Evolutionary conservation across 2,113 vertebrate genomes (phyloP).

Genomic region (Rafetus swinhoei): DNA sequence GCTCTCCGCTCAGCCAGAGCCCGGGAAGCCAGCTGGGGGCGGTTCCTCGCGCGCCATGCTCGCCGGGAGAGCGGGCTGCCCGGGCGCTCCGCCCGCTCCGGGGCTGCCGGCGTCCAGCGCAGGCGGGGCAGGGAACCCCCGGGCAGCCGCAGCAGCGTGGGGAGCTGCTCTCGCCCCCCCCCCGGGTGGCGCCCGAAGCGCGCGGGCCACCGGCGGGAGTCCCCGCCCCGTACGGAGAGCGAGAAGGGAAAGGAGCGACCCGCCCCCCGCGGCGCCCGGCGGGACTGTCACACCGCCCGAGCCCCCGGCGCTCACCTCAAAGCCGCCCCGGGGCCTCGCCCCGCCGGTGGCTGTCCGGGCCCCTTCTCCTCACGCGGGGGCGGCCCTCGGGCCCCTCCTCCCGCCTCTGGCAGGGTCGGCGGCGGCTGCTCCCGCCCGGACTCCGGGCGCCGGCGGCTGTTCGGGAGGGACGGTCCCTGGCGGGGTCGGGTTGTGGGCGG

Average conservation of each 20-base stretch:
- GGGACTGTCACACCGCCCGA: not conserved
- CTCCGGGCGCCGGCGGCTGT: not conserved
- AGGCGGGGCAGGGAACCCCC: conserved; percentile 39
- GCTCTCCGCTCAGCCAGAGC: not conserved
- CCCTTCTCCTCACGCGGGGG: conserved; percentile 32
- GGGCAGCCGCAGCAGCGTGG: not conserved
- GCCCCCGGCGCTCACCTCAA: not conserved
- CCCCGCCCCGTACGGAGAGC: conserved; percentile 64
- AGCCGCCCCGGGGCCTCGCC: conserved; percentile 24
- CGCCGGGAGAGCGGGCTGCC: not conserved
- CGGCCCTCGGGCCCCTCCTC: not conserved
- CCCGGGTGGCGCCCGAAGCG: not conserved
- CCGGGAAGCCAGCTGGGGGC: not conserved
- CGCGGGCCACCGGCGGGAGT: conserved; percentile 57
- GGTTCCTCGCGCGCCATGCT: not conserved
- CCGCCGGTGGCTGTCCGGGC: not conserved
- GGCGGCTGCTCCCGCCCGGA: not conserved
- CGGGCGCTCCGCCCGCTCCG: not conserved
- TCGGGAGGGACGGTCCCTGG: not conserved
- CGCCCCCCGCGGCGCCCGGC: not conserved
- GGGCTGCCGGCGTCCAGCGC: conserved; percentile 36
- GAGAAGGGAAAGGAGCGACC: not conserved
- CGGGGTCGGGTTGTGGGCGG: not conserved
- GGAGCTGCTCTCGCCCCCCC: not conserved
- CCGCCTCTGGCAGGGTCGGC: not conserved